Evolutionary conservation across 2,888 invertebrate genomes (phyloP), one percentile per base, ranked within the genome.

Genomic region (Helobdella robusta): DNA sequence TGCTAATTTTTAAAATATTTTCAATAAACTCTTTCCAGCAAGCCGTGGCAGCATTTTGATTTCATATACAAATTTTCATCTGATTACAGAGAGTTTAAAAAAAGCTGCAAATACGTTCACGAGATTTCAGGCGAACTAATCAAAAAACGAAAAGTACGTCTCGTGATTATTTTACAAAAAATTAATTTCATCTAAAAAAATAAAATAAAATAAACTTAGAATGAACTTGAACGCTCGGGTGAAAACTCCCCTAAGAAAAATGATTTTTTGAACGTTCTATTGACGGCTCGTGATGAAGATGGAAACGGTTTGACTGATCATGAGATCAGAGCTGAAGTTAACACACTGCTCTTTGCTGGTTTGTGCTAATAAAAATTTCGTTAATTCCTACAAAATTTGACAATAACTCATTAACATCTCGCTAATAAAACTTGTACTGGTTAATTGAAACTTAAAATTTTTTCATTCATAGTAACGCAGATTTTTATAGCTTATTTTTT

Each of bases 311-410:
- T 77, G 62, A 71, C 74, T 23, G 70, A 71, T 46, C 23, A 64
- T 5, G 76, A 77, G 40, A 76, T 77, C 25, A 59, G 73, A 65
- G 72, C 73, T 63, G 75, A 74, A 70, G 75, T 75, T 0, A 73
- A 75, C 62, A 75, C 75, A 1, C 68, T 71, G 36, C 52, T 71
- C 34, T 71, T 71, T 68, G 71, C 69, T 69, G 76, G 75, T 69
- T 23, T 18, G 35, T 25, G 18, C 46, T 20, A 35, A n/a, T n/a
- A n/a, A n/a, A n/a, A n/a, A n/a, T n/a, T n/a, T n/a, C n/a, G n/a
- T n/a, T n/a, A n/a, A n/a, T n/a, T n/a, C n/a, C n/a, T n/a, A n/a
- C n/a, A n/a, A n/a, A n/a, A n/a, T n/a, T n/a, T n/a, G n/a, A n/a
- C n/a, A n/a, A n/a, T n/a, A n/a, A n/a, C n/a, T n/a, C n/a, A n/a